These are phyloP conservation scores for Cyrtodaria siliqua DNA, from an alignment of 2,888 invertebrate genomes.

Conservation along the genomic window DNA sequence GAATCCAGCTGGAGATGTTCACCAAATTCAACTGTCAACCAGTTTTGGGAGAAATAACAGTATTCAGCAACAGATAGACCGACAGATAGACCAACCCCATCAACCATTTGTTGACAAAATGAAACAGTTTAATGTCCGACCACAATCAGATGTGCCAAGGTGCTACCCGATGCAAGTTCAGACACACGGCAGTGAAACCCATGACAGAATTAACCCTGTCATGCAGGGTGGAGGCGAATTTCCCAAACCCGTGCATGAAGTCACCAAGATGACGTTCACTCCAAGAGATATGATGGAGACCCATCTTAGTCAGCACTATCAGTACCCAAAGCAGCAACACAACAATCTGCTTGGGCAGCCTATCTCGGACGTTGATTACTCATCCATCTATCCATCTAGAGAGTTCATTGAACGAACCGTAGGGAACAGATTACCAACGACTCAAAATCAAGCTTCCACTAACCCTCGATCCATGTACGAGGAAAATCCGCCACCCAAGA, in stretches of 20 bases:
- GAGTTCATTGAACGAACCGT: slow-evolving; percentile 37
- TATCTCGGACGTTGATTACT: slow-evolving; percentile 35
- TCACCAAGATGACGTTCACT: slow-evolving; percentile 46
- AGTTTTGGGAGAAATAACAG: no score
- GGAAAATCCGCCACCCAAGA: slow-evolving; percentile 21
- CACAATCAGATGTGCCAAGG: neutral
- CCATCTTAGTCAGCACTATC: slow-evolving; percentile 39
- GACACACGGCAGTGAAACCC: no score
- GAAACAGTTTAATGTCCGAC: slow-evolving; percentile 11
- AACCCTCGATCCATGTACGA: neutral
- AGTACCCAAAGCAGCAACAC: slow-evolving; percentile 1
- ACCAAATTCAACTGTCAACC: no score
- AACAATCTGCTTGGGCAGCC: neutral
- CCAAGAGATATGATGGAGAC: slow-evolving; percentile 44
- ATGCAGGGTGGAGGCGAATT: neutral
- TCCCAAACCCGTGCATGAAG: slow-evolving; percentile 16
- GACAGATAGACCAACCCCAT: neutral
- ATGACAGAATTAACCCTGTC: no score
- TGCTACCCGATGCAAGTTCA: neutral
- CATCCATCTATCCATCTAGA: slow-evolving; percentile 58
- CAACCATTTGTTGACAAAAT: neutral
- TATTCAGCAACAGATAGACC: no score
- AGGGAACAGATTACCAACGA: neutral
- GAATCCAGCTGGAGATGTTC: neutral
- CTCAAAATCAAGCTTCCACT: neutral